Evolutionary conservation across 2,113 vertebrate genomes (phyloP), one percentile per base, ranked within the genome.

Genomic region (Leptobrachium ailaonicum): DNA sequence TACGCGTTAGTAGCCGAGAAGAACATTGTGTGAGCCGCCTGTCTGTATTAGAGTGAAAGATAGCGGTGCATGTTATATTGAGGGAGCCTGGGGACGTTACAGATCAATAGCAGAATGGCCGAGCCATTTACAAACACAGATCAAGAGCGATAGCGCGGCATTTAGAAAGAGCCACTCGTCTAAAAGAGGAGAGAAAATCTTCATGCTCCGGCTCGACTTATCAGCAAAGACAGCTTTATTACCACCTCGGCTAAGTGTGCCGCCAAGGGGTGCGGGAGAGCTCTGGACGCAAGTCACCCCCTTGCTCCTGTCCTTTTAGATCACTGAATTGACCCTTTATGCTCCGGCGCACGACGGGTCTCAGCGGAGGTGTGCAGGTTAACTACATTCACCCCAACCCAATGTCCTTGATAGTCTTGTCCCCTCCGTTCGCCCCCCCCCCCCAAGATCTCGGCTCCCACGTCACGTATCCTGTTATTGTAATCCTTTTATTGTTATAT

Each of bases 101-200:
- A 14, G 78, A 80, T 80, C 71, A 74, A 80, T 80, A 80, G 12
- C 62, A 54, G 64, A 80, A 80, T 68, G 44, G 71, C 63, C 63
- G 58, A 80, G 78, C 50, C 64, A 80, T 80, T 80, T 74, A 80
- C 64, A 68, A 67, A 74, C 78, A 80, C 71, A 80, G 78, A 80
- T 80, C 71, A 68, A 80, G 78, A 80, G 64, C 32, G 71, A 80
- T 80, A 80, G 78, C 53, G 14, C 9, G 78, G 47, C 62, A 66
- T 66, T 41, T 44, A 74, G 54, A 80, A 10, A 54, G 47, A 68
- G 68, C 68, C 66, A 66, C 71, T 74, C 42, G n/a, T 50, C 56
- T 53, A 60, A 32, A n/a, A 58, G 64, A 68, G 40, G 66, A 68
- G 13, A 78, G 76, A 71, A 71, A 71, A 70, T 58, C 62, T 67